Base-by-base conservation (phyloP, 2,113 vertebrate species). In the Odocoileus hemionus region DNA sequence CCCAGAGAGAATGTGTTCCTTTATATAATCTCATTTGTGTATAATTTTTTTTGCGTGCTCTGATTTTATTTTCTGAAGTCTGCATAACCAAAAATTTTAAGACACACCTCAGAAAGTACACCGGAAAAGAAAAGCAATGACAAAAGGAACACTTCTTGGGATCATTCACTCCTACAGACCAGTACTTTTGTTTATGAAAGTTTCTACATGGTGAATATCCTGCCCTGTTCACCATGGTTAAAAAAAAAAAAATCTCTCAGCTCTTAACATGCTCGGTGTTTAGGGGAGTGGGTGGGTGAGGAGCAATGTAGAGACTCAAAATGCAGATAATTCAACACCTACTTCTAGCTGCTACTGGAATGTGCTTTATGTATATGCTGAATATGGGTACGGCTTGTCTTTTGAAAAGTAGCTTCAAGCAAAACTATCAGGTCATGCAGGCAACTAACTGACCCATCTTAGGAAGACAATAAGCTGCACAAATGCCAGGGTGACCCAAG, bases 361-460 rank as follows among this genome's bases (percentile, higher is more conserved):
- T 52, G 55, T 33, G 1, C 43, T 26, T 39, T 94, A 54, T 64
- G 33, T 16, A 50, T n/a, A 30, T 26, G n/a, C 47, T 67, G 58
- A 92, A 86, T 26, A 15, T 14, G 25, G 58, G 45, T 61, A 33
- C n/a, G 26, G 39, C 85, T 50, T 50, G 14, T 78, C 54, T 92
- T 92, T 74, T 58, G 78, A 88, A 97, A 98, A 94, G 82, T 3
- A 36, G 19, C 43, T 90, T 96, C 58, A 85, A 85, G 55, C n/a
- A 90, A 89, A 96, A 96, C 30, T 45, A 70, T 67, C 43, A 64
- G 89, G 57, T 39, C 61, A 78, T 14, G 12, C 86, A 84, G 55
- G 70, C 39, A 74, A 94, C 23, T 43, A 36, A 39, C 28, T 19
- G n/a, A 50, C 14, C 33, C 12, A 10, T 55, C 28, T 80, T 39